Evolutionary conservation across 1,140 invertebrate species (phyloP).

Genomic region (Ptiloglossa arizonensis): DNA sequence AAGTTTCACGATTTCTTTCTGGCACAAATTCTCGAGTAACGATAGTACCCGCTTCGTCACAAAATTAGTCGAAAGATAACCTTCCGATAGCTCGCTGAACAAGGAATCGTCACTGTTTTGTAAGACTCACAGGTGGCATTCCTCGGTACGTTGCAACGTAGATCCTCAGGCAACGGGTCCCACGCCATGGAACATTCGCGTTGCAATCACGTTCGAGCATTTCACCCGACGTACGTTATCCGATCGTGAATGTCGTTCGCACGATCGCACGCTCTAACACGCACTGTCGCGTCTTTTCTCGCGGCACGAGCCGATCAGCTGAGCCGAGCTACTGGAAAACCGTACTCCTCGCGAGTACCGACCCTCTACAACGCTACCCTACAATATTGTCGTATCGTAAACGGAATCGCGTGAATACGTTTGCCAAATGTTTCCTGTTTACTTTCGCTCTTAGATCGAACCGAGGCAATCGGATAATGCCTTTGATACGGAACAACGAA

Average conservation of each 20-base stretch:
- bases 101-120: slow-evolving; percentile 11
- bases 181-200: slow-evolving; percentile 52
- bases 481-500: too few species aligned
- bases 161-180: slow-evolving; percentile 45
- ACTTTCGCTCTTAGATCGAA: background rate
- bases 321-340: slow-evolving; percentile 24
- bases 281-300: slow-evolving; percentile 34
- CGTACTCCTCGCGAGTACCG: background rate
- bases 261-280: slow-evolving; percentile 30
- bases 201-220: slow-evolving; percentile 47
- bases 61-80: too few species aligned
- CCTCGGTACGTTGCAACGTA: slow-evolving; percentile 21
- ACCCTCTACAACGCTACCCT: background rate
- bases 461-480: too few species aligned
- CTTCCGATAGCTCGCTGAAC: background rate
- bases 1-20: background rate
- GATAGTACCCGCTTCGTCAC: background rate
- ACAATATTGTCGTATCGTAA: background rate
- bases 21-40: background rate
- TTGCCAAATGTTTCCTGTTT: background rate
- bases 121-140: slow-evolving; percentile 42
- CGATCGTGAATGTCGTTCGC: slow-evolving; percentile 44
- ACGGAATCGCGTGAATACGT: background rate
- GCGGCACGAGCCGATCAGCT: slow-evolving; percentile 40
- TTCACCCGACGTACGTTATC: slow-evolving; percentile 47